phyloP scores from a whole-genome alignment of 35 echinoderm and acorn worm species.

The Anneissia japonica region DNA sequence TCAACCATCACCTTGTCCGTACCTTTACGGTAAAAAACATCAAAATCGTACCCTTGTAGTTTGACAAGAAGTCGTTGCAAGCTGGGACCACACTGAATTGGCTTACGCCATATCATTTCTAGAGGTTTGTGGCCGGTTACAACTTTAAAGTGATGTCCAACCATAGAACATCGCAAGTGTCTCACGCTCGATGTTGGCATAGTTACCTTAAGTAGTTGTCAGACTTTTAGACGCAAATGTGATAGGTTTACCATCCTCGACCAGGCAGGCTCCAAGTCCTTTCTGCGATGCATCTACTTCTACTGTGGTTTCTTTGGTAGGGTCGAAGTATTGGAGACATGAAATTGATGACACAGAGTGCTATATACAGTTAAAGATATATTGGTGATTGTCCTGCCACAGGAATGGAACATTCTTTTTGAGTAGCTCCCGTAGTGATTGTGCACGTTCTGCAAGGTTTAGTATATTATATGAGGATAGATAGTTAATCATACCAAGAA shows the following conservation, averaged over 20 bases:
- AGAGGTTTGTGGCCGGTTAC: constrained; percentile 25
- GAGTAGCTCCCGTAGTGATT: constrained; percentile 28
- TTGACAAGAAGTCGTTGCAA: constrained; percentile 31
- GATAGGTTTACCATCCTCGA: constrained; percentile 42
- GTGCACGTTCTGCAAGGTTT: constrained; percentile 37
- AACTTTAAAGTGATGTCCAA: constrained; percentile 22
- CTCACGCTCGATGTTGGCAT: constrained; percentile 41
- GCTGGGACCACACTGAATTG: constrained; percentile 13
- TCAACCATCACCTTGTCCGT: constrained; percentile 30
- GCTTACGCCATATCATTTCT: constrained; percentile 36
- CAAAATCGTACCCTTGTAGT: constrained; percentile 40
- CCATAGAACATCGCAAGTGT: constrained; percentile 44
- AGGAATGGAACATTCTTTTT: constrained; percentile 39
- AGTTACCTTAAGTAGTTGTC: constrained; percentile 21
- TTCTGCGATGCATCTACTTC: constrained; percentile 52
- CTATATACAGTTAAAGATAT: constrained; percentile 20
- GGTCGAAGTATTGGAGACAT: constrained; percentile 48
- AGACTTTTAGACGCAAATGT: constrained; percentile 45
- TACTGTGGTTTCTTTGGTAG: constrained; percentile 3
- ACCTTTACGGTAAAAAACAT: constrained; percentile 7
- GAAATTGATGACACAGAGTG: constrained; percentile 13
- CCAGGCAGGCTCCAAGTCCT: constrained; percentile 49
- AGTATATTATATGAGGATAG: constrained; percentile 32
- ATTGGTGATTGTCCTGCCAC: constrained; percentile 59
- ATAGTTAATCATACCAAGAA: constrained; percentile 48